phyloP scores from a whole-genome alignment of 2,888 invertebrate genomes.

The Thysanoteuthis rhombus region DNA sequence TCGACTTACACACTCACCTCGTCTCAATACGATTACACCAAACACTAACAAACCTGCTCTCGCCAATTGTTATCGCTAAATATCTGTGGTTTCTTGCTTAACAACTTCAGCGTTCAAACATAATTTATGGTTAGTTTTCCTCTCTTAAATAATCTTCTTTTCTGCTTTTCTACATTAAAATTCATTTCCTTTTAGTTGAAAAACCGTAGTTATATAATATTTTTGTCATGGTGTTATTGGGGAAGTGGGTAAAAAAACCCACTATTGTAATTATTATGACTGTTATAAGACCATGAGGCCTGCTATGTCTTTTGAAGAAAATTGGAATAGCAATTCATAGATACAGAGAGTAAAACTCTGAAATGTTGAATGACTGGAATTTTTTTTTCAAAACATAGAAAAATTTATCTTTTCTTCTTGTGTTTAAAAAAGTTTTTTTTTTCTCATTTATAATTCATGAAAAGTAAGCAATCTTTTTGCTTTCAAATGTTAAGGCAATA shows the following conservation, averaged over 20 bases:
- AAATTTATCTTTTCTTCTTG: not conserved
- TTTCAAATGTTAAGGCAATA: not conserved
- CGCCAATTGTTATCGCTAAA: not conserved
- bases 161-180: not conserved
- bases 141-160: not conserved
- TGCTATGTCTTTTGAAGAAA: not conserved
- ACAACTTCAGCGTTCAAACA: not conserved
- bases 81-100: not conserved
- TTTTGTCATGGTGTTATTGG: not conserved
- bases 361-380: not conserved
- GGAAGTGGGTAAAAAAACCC: not conserved
- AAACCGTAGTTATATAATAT: not conserved
- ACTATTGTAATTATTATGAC: not conserved
- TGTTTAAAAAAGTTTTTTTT: not conserved
- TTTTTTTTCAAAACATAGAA: not conserved
- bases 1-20: not conserved
- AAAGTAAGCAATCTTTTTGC: not conserved
- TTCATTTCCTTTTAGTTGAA: not conserved
- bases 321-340: not conserved
- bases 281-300: not conserved
- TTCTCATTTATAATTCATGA: not conserved
- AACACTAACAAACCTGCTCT: constrained; percentile 12
- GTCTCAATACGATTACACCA: not conserved
- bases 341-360: not conserved
- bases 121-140: not conserved